Conservation (phyloP, 2,797 vertebrate genomes). For the Enteromius treurensis region DNA sequence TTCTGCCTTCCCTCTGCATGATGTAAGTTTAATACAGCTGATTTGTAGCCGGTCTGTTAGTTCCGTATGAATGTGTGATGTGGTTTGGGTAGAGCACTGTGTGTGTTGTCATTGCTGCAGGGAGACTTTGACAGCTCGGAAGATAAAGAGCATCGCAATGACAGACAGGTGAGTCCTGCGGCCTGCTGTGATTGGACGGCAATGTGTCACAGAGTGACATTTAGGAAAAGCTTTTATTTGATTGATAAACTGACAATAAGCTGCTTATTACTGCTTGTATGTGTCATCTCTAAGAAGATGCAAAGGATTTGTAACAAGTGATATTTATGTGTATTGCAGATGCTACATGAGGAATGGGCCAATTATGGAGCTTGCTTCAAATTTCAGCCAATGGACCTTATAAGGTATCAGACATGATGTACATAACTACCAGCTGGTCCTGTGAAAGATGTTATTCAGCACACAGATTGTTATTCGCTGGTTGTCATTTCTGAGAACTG, state of each 20-base stretch:
- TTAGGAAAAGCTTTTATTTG: constrained; percentile 25
- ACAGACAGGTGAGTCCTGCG: constrained; percentile 86
- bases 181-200: constrained; percentile 22
- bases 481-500: not conserved
- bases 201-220: not conserved
- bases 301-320: constrained; percentile 10
- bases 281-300: constrained; percentile 1
- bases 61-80: not conserved
- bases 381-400: constrained; percentile 95
- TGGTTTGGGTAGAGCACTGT: constrained; percentile 1
- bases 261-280: constrained; percentile 25
- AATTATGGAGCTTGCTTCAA: constrained; percentile 96
- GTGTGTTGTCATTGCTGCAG: constrained; percentile 69
- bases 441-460: not conserved
- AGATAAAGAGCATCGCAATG: constrained; percentile 83
- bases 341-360: constrained; percentile 96
- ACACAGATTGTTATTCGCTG: not conserved
- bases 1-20: constrained; percentile 93
- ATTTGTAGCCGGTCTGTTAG: not conserved
- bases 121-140: constrained; percentile 87
- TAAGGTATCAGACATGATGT: constrained; percentile 82
- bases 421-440: not conserved
- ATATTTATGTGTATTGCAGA: constrained; percentile 67
- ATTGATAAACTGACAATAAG: constrained; percentile 37
- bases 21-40: constrained; percentile 78